phyloP scores from a whole-genome alignment of 2,888 invertebrate genomes.

The Geophilus truncorum region DNA sequence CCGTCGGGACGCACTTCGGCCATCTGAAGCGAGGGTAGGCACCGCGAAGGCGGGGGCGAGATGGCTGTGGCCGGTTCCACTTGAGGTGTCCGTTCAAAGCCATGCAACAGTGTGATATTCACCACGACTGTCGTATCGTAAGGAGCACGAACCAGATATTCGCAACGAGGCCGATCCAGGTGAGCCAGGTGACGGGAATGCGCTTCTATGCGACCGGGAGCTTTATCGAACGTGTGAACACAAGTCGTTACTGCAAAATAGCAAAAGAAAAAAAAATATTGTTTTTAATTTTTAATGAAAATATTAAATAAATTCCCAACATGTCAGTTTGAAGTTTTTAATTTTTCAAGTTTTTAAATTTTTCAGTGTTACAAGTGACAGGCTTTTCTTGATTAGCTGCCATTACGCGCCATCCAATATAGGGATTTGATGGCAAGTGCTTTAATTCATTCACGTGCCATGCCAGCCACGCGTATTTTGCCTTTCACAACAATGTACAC shows the following conservation, averaged over 20 bases:
- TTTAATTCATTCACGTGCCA: background rate
- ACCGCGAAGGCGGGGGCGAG: background rate
- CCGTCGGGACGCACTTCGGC: slow-evolving; percentile 20
- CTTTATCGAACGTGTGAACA: slow-evolving; percentile 38
- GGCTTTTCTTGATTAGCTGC: background rate
- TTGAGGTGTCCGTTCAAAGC: slow-evolving; percentile 30
- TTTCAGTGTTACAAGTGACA: too few species aligned
- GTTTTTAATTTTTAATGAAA: too few species aligned
- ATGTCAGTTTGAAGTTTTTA: too few species aligned
- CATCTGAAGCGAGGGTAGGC: slow-evolving; percentile 31
- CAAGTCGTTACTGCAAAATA: slow-evolving; percentile 35
- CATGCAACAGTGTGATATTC: slow-evolving; percentile 37
- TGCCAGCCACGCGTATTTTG: too few species aligned
- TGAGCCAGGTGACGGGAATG: slow-evolving; percentile 35
- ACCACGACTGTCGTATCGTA: slow-evolving; percentile 35
- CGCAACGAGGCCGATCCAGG: slow-evolving; percentile 36
- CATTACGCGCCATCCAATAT: background rate
- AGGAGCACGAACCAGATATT: slow-evolving; percentile 37
- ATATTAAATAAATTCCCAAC: too few species aligned
- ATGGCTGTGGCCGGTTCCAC: slow-evolving; percentile 10
- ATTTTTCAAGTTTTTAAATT: too few species aligned
- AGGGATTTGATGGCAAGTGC: background rate
- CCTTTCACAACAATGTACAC: background rate
- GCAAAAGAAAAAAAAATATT: background rate
- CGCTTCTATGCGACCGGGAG: slow-evolving; percentile 38